These are phyloP conservation scores for Peromyscus polionotus DNA, from an alignment of 2,113 vertebrate genomes.

Conservation along the genomic window DNA sequence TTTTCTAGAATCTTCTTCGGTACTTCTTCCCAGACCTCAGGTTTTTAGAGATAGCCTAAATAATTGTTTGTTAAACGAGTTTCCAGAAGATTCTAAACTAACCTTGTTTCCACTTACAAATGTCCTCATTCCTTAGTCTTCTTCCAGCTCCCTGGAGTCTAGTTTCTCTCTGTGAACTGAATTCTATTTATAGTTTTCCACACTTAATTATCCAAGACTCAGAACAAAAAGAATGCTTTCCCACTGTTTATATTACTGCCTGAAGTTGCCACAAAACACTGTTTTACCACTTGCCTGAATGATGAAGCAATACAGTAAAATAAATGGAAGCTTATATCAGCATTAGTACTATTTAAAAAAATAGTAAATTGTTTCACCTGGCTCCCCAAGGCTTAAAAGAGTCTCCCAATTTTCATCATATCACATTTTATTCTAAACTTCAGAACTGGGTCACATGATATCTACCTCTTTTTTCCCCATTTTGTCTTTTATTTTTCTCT, in stretches of 20 bases:
- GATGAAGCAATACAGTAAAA: background rate
- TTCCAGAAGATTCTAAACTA: background rate
- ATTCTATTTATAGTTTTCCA: background rate
- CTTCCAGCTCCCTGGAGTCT: background rate
- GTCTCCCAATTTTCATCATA: background rate
- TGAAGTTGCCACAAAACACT: background rate
- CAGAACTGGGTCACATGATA: background rate
- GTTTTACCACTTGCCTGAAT: background rate
- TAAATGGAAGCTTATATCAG: background rate
- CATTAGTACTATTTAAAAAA: background rate
- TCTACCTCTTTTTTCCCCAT: background rate
- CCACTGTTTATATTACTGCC: background rate
- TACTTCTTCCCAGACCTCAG: background rate
- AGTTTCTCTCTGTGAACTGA: background rate
- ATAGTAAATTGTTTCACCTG: background rate
- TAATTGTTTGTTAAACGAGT: background rate
- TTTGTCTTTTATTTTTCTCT: no score
- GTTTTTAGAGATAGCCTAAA: background rate
- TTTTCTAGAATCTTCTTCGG: background rate
- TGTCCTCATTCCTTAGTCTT: background rate
- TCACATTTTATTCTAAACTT: background rate
- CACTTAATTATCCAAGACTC: background rate
- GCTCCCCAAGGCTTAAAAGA: background rate
- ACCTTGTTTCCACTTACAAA: background rate
- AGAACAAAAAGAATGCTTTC: background rate